Conservation (phyloP, 2,888 invertebrate species). For the Sympetrum striolatum region DNA sequence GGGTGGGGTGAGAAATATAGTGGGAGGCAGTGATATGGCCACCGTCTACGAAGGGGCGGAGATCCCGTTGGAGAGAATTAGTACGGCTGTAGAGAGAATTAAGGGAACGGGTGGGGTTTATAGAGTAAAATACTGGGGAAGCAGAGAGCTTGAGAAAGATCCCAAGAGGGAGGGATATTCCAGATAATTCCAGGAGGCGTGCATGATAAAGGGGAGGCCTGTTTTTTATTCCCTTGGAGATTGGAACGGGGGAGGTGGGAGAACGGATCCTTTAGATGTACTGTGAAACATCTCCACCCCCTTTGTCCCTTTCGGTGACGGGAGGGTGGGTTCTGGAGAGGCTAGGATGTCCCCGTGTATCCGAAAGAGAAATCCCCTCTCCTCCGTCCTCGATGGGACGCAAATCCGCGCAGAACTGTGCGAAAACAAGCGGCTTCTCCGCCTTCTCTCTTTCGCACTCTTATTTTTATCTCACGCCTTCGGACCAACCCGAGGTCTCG, state of each 20-base stretch:
- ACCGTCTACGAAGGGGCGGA: neutral
- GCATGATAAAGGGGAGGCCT: neutral
- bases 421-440: neutral
- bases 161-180: neutral
- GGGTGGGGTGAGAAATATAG: neutral
- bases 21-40: neutral
- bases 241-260: neutral
- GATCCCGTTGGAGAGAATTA: neutral
- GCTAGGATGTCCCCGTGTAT: slow-evolving; percentile 5
- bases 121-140: neutral
- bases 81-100: neutral
- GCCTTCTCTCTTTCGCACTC: neutral
- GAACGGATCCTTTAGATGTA: neutral
- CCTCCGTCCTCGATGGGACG: neutral
- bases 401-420: slow-evolving; percentile 32
- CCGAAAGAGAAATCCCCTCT: neutral
- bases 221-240: neutral
- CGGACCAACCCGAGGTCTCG: slow-evolving; percentile 33
- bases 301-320: neutral
- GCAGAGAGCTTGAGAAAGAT: neutral
- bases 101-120: neutral
- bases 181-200: neutral
- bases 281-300: neutral
- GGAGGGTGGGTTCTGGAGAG: neutral
- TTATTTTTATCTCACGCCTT: neutral